Conservation (phyloP, 1,140 invertebrate species). For the Cotesia typhae region DNA sequence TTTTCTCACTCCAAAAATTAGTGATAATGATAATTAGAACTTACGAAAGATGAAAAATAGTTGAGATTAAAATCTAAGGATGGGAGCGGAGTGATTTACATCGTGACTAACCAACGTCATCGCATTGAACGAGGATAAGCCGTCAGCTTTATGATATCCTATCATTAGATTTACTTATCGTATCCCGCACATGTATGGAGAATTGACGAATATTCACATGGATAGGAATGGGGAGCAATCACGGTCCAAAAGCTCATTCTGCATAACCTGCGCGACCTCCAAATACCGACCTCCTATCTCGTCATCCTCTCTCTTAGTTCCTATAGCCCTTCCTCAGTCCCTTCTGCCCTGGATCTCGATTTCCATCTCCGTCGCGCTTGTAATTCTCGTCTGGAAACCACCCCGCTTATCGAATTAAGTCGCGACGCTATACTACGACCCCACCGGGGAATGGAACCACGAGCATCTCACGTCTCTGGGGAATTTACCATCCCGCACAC, state of each 20-base stretch:
- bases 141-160: not conserved
- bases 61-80: too few species aligned
- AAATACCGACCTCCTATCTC: not conserved
- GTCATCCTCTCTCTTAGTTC: constrained; percentile 19
- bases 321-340: too few species aligned
- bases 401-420: constrained; percentile 31
- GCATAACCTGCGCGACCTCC: constrained; percentile 18
- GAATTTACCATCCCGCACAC: constrained; percentile 31
- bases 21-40: too few species aligned
- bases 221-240: not conserved
- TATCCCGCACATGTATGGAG: not conserved
- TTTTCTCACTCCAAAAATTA: too few species aligned
- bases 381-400: not conserved
- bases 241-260: constrained; percentile 27
- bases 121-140: too few species aligned
- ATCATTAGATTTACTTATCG: not conserved
- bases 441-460: constrained; percentile 16
- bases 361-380: constrained; percentile 4
- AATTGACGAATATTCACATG: constrained; percentile 1
- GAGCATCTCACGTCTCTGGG: constrained; percentile 24
- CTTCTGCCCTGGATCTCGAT: not conserved
- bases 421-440: constrained; percentile 20
- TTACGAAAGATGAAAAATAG: too few species aligned
- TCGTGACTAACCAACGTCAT: too few species aligned
- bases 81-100: too few species aligned